Evolutionary conservation across 2,888 invertebrate genomes (phyloP), one percentile per base, ranked within the genome.

Genomic region (Microctonus hyperodae): DNA sequence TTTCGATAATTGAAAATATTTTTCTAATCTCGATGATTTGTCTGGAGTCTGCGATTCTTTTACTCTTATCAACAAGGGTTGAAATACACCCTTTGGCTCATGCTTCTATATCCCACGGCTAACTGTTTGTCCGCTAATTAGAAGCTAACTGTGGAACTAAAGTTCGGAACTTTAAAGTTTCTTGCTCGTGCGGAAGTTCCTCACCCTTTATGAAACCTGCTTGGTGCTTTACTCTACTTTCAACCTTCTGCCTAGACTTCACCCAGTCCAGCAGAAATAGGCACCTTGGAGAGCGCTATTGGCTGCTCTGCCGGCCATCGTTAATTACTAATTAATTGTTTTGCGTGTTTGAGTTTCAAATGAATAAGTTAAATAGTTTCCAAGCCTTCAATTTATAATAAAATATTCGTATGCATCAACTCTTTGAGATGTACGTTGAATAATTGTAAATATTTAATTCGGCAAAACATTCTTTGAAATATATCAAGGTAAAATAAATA

Each of bases 81-180:
- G 23, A n/a, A n/a, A n/a, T 28, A n/a, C 20, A 60, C 55, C 65
- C 64, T 51, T 53, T 61, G 48, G 50, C 25, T 33, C 56, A 67
- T 69, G 70, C 76, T 74, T 71, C 77, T 75, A 73, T 78, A 80
- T 78, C 75, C 78, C 72, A 75, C 74, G 74, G 78, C 74, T 74
- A 75, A 77, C 79, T 83, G 79, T 83, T 83, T 83, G 81, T 82
- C 81, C 79, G 79, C 80, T 83, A 83, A 83, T 83, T 83, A 82
- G 81, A 82, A 83, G 81, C 81, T 81, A 83, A 83, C 82, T 80
- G 77, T 74, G 72, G 76, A 79, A 79, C 77, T 77, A 74, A 81
- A 82, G 78, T 82, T 82, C 64, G 67, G 61, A 83, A 83, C 77
- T 82, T 80, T 79, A 80, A 82, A 83, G 81, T 83, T 83, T 83